These are phyloP conservation scores for Eugnorisma glareosa DNA, from an alignment of 2,888 invertebrate species.

Conservation along the genomic window DNA sequence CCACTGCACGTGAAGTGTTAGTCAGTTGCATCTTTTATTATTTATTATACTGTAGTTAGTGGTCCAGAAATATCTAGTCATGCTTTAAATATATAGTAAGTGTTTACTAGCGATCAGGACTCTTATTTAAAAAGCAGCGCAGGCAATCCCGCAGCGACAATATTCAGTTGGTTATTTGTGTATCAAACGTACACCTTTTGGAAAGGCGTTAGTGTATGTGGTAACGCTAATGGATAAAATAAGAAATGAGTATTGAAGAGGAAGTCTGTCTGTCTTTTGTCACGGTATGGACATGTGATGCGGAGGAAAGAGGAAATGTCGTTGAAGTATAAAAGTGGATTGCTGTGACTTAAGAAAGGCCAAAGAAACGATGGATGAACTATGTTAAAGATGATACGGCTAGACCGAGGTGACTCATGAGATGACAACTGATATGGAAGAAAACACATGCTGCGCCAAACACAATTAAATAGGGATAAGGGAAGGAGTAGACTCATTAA, in stretches of 20 bases:
- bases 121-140: neutral
- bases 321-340: neutral
- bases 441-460: no score
- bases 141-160: neutral
- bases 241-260: neutral
- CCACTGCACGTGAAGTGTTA: conserved; percentile 9
- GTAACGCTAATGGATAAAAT: neutral
- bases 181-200: no score
- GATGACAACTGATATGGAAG: neutral
- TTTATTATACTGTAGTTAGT: neutral
- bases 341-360: neutral
- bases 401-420: neutral
- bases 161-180: neutral
- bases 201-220: neutral
- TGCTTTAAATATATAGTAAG: neutral
- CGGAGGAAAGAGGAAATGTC: neutral
- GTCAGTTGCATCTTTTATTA: conserved; percentile 16
- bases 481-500: no score
- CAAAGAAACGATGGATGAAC: neutral
- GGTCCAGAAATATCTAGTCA: neutral
- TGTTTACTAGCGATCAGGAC: neutral
- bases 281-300: neutral
- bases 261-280: no score
- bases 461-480: no score
- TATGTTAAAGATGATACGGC: neutral